Base-by-base conservation (phyloP, 30 jellyfish, hydroid and myxozoan genomes). In the Cassiopea xamachana region DNA sequence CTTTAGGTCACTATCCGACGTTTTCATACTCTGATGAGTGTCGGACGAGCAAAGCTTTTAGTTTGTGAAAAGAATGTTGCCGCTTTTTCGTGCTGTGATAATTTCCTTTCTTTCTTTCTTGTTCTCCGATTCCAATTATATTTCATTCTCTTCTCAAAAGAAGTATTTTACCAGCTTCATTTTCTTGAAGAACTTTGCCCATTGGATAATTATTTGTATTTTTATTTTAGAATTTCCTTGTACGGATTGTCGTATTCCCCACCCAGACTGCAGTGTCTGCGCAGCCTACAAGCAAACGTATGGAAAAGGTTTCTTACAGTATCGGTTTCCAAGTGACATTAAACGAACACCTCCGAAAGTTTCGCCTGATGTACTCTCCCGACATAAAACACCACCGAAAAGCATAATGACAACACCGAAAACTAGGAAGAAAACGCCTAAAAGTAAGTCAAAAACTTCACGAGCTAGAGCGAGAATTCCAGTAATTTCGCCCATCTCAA, bases 231-330 rank as follows among this genome's bases (percentile, higher is more conserved):
- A 5, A 44, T 84, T 77, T 60, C 55, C 93, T 15, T 93, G 98
- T 67, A 46, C 91, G 5, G 50, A 81, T 7, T 93, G 98, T 75
- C 89, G 73, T 18, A 83, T 88, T 69, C 98, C 98, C 70, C 85
- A 84, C 48, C 92, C 92, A 46, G 81, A 64, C 27, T 88, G 98
- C 88, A 72, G 87, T 18, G 71, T 82, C 16, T 93, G 98, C 51
- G 75, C 27, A 51, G 96, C 96, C 47, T 93, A 88, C 82, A 88
- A 88, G 77, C 84, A 79, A 58, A 84, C 90, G 17, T 87, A 87
- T 48, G 96, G 96, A 19, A 48, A 60, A 2, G 45, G 72, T 27
- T 92, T 92, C 87, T 75, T 93, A 1, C 75, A 67, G 13, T 91
- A 81, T 80, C 80, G 96, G 59, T 76, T 87, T 69, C 19, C 88